Base-by-base conservation (phyloP, 2,888 invertebrate genomes). In the Latheticus oryzae region DNA sequence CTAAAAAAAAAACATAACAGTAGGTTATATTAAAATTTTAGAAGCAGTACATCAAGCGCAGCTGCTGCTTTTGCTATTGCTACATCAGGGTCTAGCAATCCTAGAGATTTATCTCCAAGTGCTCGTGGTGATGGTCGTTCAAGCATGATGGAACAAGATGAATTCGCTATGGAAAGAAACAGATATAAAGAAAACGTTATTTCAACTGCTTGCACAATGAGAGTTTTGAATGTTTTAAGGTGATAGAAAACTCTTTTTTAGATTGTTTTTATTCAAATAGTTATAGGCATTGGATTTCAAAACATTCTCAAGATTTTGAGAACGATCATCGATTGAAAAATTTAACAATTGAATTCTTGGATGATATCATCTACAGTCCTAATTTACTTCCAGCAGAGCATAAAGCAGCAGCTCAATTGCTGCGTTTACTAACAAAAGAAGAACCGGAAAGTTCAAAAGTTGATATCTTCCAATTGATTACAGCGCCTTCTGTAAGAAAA, bases 201-300 rank as follows among this genome's bases (percentile, higher is more conserved):
- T 75, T 93, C 92, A 30, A 93, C 93, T 2, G 95, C 95, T n/a
- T 94, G 94, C 50, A 95, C 94, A 0, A 95, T 95, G 94, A 80
- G 95, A 58, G 95, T 95, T 0, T 82, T 95, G 0, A 94, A 93
- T 76, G 94, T 95, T 1, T 81, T 95, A 35, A 85, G 85, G 85
- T 84, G 63, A 58, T 21, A 26, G 13, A 5, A 9, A 9, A 7
- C 7, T 16, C 1, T 32, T 5, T 35, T 11, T 28, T 12, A 2
- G 28, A 7, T 9, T 24, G 28, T 43, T 5, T 5, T 4, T 16
- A 24, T 19, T 9, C 3, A 8, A 11, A 7, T 19, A 30, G 21
- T 67, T 67, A 15, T 63, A 85, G 93, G 59, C 95, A 95, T 75
- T 95, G 95, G 95, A 89, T 93, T 19, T 91, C 91, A 1, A 95